Evolutionary conservation across 2,888 invertebrate genomes (phyloP), one percentile per base, ranked within the genome.

Genomic region (Digitonthophagus gazella): DNA sequence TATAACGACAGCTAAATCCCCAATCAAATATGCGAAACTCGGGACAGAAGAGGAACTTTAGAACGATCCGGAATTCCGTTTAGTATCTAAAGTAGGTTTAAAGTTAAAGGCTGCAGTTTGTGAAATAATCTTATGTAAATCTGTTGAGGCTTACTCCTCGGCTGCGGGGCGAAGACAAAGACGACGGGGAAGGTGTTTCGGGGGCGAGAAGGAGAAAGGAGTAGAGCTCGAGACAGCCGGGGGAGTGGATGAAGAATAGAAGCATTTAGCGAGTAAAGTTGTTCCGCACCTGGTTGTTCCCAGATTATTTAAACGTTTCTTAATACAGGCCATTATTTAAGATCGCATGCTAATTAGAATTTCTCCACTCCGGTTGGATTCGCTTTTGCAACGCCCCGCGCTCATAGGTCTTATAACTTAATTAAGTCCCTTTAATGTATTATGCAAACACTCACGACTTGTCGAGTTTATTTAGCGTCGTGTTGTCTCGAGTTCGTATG

Each of bases 291-390:
- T 83, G 83, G 79, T 79, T 79, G 80, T 82, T 83, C 83, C 80
- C 83, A 83, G 83, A 82, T 83, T 83, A 83, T 83, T 82, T 83
- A 83, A 83, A 81, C 82, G 82, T 81, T 83, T 82, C 82, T 83
- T 83, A 83, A 83, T 83, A 82, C 82, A 79, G 78, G 79, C 81
- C 82, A 81, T 82, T 82, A 82, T 82, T 83, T 82, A 82, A 80
- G 81, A 82, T 82, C 79, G 78, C 80, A 81, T 80, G 80, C 78
- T 81, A 81, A 80, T 80, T 81, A 76, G 76, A 74, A 75, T 71
- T 44, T 44, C 28, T 44, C 28, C 28, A 8, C 28, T 44, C 28
- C 28, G 28, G 28, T 44, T 44, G 28, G 28, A 44, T 44, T 58
- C 58, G n/a, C 58, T 0, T 8, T 18, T n/a, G 61, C 61, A 61